Evolutionary conservation across 2,888 invertebrate species (phyloP), one percentile per base, ranked within the genome.

Genomic region (Drosophila neotestacea): DNA sequence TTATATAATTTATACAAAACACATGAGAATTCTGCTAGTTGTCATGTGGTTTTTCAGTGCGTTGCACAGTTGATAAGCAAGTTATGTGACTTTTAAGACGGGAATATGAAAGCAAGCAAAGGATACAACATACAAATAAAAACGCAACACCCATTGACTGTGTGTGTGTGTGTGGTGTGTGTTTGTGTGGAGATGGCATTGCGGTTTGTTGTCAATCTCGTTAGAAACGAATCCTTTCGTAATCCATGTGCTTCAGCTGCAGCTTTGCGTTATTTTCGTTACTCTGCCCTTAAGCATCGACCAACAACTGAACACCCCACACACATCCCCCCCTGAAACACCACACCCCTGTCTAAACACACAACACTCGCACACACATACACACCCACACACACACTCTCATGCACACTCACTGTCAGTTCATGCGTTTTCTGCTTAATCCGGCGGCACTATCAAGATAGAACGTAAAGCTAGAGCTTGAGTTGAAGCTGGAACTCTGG

Each of bases 161-260:
- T 41, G 38, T 4, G 9, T 10, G 22, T 62, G 41, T 63, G 30
- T 41, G 41, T 46, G 55, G 42, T 30, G 41, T 58, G 54, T 27
- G 32, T 47, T 39, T 50, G 56, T 75, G 59, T 63, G 62, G 52
- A 72, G 71, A 71, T 71, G 73, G 64, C 73, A 78, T 72, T 83
- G 82, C 88, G 82, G 82, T 83, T 87, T 87, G 82, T 83, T 83
- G 84, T 85, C 84, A 85, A 85, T 85, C 88, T 85, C 88, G 84
- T 85, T 85, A 85, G 87, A 88, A 85, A 86, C 81, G 84, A 85
- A 85, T 85, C 84, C 88, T 85, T 85, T 85, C 86, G 88, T 85
- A 85, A 85, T 85, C 84, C 84, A 73, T 83, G 86, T 83, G 86
- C 84, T 85, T 88, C 84, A 83, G 69, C 73, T 85, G 88, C 86